These are phyloP conservation scores for Lasioglossum villosulum DNA, from an alignment of 2,888 invertebrate species.

Conservation along the genomic window DNA sequence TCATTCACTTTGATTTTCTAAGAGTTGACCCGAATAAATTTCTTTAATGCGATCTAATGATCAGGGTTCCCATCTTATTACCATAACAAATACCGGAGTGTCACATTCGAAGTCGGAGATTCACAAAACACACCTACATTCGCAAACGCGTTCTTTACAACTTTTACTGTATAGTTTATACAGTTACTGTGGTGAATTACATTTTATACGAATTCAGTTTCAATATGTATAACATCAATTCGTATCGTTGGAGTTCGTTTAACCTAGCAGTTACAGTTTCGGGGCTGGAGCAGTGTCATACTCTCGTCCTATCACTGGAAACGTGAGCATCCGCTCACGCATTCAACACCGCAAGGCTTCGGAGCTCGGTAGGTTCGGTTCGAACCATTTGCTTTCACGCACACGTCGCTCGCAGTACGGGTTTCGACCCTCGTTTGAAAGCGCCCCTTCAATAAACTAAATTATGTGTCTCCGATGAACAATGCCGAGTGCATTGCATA, in stretches of 20 bases:
- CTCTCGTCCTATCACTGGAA: neutral
- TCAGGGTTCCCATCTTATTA: too few relatives aligned
- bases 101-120: too few relatives aligned
- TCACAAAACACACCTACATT: too few relatives aligned
- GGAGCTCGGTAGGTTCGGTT: neutral
- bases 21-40: neutral
- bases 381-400: neutral
- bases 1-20: neutral
- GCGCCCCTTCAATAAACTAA: conserved; percentile 31
- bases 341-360: neutral
- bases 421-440: neutral
- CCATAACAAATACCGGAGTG: too few relatives aligned
- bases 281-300: neutral
- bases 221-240: neutral
- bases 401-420: neutral
- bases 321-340: neutral
- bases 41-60: neutral
- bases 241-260: neutral
- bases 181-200: too few relatives aligned
- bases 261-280: neutral
- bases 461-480: conserved; percentile 10
- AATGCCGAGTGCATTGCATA: conserved; percentile 25
- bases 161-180: too few relatives aligned
- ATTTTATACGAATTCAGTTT: neutral
- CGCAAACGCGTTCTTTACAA: too few relatives aligned